Evolutionary conservation across 2,113 vertebrate species (phyloP).

Genomic region (Hypocryptadius cinnamomeus): DNA sequence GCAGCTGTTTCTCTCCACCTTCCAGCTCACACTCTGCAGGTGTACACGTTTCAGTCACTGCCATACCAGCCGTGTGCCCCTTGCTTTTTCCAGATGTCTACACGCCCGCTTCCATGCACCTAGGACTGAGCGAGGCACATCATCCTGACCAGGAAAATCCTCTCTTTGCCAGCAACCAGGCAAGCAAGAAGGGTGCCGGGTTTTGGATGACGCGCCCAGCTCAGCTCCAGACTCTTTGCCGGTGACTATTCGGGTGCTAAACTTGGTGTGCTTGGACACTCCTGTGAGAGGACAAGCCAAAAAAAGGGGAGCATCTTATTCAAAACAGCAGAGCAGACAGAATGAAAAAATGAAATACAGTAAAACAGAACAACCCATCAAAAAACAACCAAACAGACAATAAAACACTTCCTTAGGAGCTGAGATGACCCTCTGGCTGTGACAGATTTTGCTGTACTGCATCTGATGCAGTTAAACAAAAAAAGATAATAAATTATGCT

Average conservation of each 20-base stretch:
- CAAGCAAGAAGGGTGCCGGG: background rate
- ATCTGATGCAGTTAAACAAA: background rate
- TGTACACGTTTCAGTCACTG: fast-evolving
- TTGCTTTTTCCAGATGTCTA: background rate
- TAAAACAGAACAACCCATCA: background rate
- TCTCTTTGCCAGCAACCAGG: background rate
- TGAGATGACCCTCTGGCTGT: background rate
- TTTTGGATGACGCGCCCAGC: background rate
- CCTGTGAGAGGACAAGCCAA: background rate
- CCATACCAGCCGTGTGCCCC: fast-evolving
- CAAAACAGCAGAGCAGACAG: background rate
- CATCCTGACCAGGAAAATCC: background rate
- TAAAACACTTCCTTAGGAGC: background rate
- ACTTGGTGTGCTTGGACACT: background rate
- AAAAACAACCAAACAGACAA: background rate
- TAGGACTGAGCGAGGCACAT: background rate
- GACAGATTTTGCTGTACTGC: background rate
- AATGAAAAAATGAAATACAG: background rate
- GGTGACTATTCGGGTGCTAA: background rate
- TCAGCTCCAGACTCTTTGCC: background rate
- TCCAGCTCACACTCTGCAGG: background rate
- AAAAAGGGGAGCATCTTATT: background rate
- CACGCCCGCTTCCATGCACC: fast-evolving
- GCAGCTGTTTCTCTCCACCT: background rate
- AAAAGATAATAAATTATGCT: background rate